Base-by-base conservation (phyloP, 2,888 invertebrate genomes). In the Tanypteryx hageni region DNA sequence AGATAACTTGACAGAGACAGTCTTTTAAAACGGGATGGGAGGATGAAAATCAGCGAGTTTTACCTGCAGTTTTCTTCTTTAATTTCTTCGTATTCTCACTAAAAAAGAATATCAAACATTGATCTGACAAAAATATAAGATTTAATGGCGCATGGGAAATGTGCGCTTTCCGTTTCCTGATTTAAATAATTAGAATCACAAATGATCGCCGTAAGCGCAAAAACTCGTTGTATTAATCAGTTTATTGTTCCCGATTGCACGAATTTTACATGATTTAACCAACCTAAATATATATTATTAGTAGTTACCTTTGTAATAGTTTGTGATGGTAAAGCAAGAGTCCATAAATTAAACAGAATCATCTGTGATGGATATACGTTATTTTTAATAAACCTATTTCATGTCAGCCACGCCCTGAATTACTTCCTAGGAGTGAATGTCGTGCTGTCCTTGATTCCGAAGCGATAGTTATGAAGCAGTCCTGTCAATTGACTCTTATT, bases 341-440 rank as follows among this genome's bases (percentile, higher is more conserved):
- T 22, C 22, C 13, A 27, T 27, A 13, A 13, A 76, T 22, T 27
- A 10, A 76, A 76, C 4, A 13, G 27, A 13, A 76, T 27, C 27
- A 76, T 27, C 76, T 27, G 27, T 76, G 27, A 27, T 76, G 22
- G 76, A 76, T 76, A 76, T 27, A 76, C 27, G 13, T 76, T 76
- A 76, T 27, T 27, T 76, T 1, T 76, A 76, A 76, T 76, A 76
- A 76, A 76, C 27, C 76, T 10, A 76, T 76, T 76, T 27, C 44
- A 64, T 44, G 64, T 58, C 68, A 27, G 64, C 89, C 89, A 89
- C 89, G 64, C 89, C 89, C 89, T 68, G 89, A 89, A 89, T 89
- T 64, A 64, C 64, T 89, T 64, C 64, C 31, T 64, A 22, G 31
- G 64, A 89, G 64, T 68, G 89, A 44, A 18, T 64, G 89, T 64